Conservation (phyloP, 2,888 invertebrate species). For the Amaurobius ferox region DNA sequence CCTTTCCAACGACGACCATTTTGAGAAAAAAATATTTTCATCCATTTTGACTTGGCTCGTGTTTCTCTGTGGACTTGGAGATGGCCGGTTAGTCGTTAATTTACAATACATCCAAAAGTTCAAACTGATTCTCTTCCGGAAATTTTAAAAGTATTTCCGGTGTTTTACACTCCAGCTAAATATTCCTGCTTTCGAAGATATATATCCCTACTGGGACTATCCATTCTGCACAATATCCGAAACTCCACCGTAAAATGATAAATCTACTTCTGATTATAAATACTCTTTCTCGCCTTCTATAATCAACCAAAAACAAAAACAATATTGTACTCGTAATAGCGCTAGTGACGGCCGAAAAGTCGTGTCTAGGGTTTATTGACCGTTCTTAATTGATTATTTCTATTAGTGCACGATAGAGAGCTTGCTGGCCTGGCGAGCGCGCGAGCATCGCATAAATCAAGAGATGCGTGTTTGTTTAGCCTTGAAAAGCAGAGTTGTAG, state of each 20-base stretch:
- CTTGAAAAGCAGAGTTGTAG: constrained; percentile 45
- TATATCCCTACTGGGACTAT: not conserved
- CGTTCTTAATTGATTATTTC: constrained; percentile 68
- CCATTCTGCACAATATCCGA: not conserved
- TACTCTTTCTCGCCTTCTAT: constrained; percentile 34
- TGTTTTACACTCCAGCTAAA: too few species aligned
- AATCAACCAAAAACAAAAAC: constrained; percentile 21
- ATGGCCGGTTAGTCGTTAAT: too few species aligned
- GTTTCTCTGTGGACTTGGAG: too few species aligned
- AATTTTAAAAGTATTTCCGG: too few species aligned
- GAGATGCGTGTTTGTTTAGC: constrained; percentile 61
- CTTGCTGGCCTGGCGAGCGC: constrained; percentile 27
- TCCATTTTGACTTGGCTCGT: too few species aligned
- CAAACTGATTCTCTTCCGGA: too few species aligned
- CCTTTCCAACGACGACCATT: too few species aligned
- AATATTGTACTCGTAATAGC: constrained; percentile 29
- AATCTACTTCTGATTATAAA: constrained; percentile 24
- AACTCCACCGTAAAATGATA: constrained; percentile 8
- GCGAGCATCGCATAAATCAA: constrained; percentile 53
- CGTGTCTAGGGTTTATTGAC: constrained; percentile 67
- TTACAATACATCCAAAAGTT: too few species aligned
- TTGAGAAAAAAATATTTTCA: too few species aligned
- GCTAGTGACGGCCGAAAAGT: constrained; percentile 46
- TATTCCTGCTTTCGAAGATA: too few species aligned
- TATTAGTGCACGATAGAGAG: constrained; percentile 49